phyloP scores from a whole-genome alignment of 2,113 vertebrate genomes.

The Eidolon helvum region DNA sequence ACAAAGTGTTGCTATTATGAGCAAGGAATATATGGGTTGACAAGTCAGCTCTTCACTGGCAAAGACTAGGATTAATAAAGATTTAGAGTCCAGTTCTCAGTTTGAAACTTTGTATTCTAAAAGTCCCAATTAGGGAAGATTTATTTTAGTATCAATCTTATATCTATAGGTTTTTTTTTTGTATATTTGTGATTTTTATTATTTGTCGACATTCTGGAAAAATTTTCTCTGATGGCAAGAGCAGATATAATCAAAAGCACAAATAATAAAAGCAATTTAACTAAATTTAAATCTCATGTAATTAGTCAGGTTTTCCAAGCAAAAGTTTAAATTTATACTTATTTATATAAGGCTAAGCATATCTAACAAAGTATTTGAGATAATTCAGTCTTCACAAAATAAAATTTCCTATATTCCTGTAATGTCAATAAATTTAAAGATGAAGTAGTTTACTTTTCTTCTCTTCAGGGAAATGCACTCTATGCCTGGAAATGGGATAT shows the following conservation, averaged over 20 bases:
- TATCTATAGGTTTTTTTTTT: neutral
- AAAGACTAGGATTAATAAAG: neutral
- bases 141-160: neutral
- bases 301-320: neutral
- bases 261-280: neutral
- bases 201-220: neutral
- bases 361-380: neutral
- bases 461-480: neutral
- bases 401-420: neutral
- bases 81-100: neutral
- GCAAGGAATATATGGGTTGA: neutral
- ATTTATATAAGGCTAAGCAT: neutral
- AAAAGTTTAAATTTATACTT: neutral
- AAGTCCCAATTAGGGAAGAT: neutral
- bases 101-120: neutral
- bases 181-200: neutral
- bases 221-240: neutral
- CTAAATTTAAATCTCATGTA: neutral
- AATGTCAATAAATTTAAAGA: neutral
- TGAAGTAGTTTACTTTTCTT: neutral
- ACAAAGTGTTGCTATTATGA: neutral
- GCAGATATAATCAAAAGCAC: neutral
- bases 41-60: neutral
- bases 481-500: neutral
- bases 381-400: neutral